Conservation (phyloP, 2,797 vertebrate genomes). For the Helostoma temminkii region DNA sequence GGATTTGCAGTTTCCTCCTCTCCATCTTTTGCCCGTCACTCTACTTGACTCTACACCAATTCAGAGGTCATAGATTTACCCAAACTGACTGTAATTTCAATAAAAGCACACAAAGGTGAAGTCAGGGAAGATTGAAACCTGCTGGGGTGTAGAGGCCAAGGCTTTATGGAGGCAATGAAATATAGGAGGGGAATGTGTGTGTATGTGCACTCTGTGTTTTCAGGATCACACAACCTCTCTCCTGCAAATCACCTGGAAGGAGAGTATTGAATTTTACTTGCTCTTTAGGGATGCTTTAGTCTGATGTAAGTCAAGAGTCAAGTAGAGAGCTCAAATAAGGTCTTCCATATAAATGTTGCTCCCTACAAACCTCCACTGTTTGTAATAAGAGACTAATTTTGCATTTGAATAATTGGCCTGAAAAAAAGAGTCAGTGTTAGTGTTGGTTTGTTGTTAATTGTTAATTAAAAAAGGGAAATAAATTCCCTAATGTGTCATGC, state of each 20-base stretch:
- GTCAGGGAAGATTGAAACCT: constrained; percentile 36
- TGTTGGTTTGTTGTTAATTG: neutral
- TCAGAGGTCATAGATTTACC: constrained; percentile 58
- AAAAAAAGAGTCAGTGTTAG: too few species aligned
- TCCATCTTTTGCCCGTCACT: constrained; percentile 8
- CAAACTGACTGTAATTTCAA: constrained; percentile 45
- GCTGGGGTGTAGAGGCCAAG: constrained; percentile 35
- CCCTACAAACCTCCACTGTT: neutral
- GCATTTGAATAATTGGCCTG: constrained; percentile 7
- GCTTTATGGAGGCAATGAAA: constrained; percentile 32
- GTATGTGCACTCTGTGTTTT: constrained; percentile 24
- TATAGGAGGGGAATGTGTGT: constrained; percentile 6
- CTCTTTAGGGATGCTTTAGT: constrained; percentile 36
- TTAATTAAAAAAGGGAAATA: neutral
- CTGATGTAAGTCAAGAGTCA: constrained; percentile 39
- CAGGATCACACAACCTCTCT: constrained; percentile 16
- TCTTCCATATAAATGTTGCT: constrained; percentile 29
- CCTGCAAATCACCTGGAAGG: constrained; percentile 43
- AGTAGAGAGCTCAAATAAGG: constrained; percentile 23
- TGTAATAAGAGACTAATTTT: neutral
- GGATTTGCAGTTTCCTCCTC: neutral
- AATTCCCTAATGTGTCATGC: neutral
- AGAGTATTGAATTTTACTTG: constrained; percentile 31
- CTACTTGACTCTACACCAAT: constrained; percentile 27
- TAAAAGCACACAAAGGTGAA: constrained; percentile 44